Evolutionary conservation across 2,113 vertebrate species (phyloP).

Genomic region (Hydrochoerus hydrochaeris): DNA sequence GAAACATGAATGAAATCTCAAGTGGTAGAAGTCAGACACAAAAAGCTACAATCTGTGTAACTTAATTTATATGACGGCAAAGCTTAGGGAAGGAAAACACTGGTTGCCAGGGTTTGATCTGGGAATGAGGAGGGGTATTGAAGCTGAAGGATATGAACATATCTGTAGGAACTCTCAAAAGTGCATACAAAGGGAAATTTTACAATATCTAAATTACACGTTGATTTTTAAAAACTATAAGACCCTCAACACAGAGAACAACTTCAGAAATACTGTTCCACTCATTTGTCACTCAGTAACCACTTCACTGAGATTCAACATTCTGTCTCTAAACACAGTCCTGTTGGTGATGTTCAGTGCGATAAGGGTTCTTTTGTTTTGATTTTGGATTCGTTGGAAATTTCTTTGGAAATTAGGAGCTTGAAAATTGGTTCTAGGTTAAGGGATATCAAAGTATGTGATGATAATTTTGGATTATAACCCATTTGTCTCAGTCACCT

Average conservation of each 20-base stretch:
- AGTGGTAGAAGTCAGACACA: not conserved
- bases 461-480: not conserved
- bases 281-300: not conserved
- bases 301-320: not conserved
- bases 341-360: not conserved
- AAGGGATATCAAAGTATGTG: not conserved
- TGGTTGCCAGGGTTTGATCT: not conserved
- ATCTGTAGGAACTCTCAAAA: not conserved
- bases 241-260: not conserved
- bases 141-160: not conserved
- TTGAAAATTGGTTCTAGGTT: not conserved
- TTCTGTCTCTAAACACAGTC: not conserved
- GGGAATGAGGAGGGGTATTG: accelerated
- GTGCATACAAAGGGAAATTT: not conserved
- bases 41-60: not conserved
- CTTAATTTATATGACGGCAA: not conserved
- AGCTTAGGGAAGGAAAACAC: not conserved
- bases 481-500: not conserved
- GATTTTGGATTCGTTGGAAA: not conserved
- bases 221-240: not conserved
- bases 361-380: not conserved
- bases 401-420: not conserved
- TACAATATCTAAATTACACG: not conserved
- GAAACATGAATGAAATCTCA: not conserved
- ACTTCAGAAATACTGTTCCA: not conserved